Evolutionary conservation across 2,888 invertebrate species (phyloP), one percentile per base, ranked within the genome.

Genomic region (Lasioglossum oenotherae): DNA sequence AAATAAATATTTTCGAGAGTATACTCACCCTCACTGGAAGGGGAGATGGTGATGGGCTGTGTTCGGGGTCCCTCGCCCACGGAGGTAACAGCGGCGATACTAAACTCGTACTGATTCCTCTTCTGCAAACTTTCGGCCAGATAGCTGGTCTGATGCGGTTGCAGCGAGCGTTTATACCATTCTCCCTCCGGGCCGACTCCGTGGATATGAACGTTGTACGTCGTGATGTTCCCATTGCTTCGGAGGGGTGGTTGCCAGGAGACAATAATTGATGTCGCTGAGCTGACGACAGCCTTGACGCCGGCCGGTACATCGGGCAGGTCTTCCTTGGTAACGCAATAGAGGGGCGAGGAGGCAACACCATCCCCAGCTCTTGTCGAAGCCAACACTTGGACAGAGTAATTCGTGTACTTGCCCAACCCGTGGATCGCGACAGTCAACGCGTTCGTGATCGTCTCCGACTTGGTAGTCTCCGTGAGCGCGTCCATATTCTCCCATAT

Each of bases 301-400:
- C 98, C 98, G 60, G 98, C 98, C 69, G 99, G 99, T 69, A 98
- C 97, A 80, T 98, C 98, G 84, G 99, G 99, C 71, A 98, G 98
- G 95, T 99, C 99, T 96, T 98, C 98, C 93, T 98, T 97, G 44
- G 99, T 99, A 91, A 97, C 97, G 93, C 98, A 98, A 94, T 97
- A 98, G 75, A 98, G 97, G 0, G 98, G 97, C 23, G 97, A 96
- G 86, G 98, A 98, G 90, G 98, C 96, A 35, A 98, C 97, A 12
- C 99, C 99, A 94, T 99, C 99, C 0, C 99, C 99, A 73, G 98
- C 97, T 60, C 97, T 96, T 0, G 99, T 99, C 95, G 97, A 98
- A 14, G 98, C 98, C 93, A 98, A 96, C 57, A 98, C 98, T 89
- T 98, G 98, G 78, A 99, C 97, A 57, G 98, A 98, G 95, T 99